A percentile compares a stretch with the other conserved stretches of the same genome.
phyloP scores from a whole-genome alignment of 1,140 invertebrate genomes.

The Bursaphelenchus mucronatus region DNA sequence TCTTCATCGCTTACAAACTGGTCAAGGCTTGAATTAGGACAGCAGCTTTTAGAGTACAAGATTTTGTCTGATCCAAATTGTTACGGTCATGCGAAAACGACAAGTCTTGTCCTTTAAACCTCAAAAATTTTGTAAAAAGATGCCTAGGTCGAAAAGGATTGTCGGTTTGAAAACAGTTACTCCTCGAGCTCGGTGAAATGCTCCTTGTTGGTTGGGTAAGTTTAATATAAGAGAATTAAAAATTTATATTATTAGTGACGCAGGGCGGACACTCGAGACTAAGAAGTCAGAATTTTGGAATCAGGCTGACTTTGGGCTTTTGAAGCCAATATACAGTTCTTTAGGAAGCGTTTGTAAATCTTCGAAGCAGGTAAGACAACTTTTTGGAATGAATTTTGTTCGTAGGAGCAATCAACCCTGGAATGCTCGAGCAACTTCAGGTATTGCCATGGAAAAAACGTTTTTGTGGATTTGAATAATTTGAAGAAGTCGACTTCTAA shows the following conservation, averaged over 20 bases:
- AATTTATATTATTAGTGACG: slow-evolving; percentile 62
- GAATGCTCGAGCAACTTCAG: slow-evolving; percentile 82
- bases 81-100: too few species aligned
- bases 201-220: slow-evolving; percentile 75
- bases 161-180: slow-evolving; percentile 69
- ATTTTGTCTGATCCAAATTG: too few species aligned
- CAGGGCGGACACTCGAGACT: slow-evolving; percentile 75
- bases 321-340: slow-evolving; percentile 74
- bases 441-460: slow-evolving; percentile 82
- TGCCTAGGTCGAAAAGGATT: slow-evolving; percentile 82
- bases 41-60: too few species aligned
- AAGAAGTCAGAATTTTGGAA: slow-evolving; percentile 75
- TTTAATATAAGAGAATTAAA: slow-evolving; percentile 24
- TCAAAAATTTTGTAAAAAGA: slow-evolving; percentile 27
- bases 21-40: too few species aligned
- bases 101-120: too few species aligned
- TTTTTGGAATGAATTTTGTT: slow-evolving; percentile 23
- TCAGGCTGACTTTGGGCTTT: slow-evolving; percentile 89
- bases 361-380: slow-evolving; percentile 65
- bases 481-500: slow-evolving; percentile 65
- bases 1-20: too few species aligned
- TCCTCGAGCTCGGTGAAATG: slow-evolving; percentile 69
- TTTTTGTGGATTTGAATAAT: slow-evolving; percentile 83
- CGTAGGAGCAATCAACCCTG: slow-evolving; percentile 75
- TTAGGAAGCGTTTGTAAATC: slow-evolving; percentile 77